Conservation (phyloP, 2,113 vertebrate genomes). For the Coryphaenoides rupestris region DNA sequence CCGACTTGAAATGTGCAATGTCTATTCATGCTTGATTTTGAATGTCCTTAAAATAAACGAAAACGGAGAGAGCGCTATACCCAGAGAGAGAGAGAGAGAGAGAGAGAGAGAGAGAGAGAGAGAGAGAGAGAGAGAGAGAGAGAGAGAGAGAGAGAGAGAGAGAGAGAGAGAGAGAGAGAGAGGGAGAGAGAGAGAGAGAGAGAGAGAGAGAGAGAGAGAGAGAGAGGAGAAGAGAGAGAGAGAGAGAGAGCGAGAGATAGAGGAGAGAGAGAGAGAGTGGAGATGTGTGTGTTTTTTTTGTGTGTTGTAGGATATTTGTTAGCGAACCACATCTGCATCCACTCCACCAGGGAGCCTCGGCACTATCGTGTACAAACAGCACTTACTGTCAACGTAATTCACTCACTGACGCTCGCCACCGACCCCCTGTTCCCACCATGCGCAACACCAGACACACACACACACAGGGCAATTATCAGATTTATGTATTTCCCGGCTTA, state of each 20-base stretch:
- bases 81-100: neutral
- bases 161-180: too few relatives aligned
- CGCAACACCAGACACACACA: constrained; percentile 22
- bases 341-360: constrained; percentile 25
- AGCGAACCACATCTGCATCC: constrained; percentile 38
- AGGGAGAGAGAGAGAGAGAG: neutral
- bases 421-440: constrained; percentile 35
- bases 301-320: neutral
- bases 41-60: constrained; percentile 19
- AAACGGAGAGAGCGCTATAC: neutral
- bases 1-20: constrained; percentile 43
- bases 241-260: neutral
- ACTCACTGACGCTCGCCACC: constrained; percentile 6
- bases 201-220: neutral
- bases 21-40: constrained; percentile 49
- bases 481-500: constrained; percentile 11
- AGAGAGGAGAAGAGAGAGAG: neutral
- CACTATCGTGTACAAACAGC: constrained; percentile 32
- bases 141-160: too few relatives aligned
- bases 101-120: too few relatives aligned
- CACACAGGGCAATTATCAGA: constrained; percentile 29
- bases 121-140: too few relatives aligned
- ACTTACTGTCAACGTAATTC: constrained; percentile 26
- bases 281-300: too few relatives aligned
- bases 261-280: neutral